Evolutionary conservation across 2,797 vertebrate genomes (phyloP), one percentile per base, ranked within the genome.

Genomic region (Sylvilagus floridanus): DNA sequence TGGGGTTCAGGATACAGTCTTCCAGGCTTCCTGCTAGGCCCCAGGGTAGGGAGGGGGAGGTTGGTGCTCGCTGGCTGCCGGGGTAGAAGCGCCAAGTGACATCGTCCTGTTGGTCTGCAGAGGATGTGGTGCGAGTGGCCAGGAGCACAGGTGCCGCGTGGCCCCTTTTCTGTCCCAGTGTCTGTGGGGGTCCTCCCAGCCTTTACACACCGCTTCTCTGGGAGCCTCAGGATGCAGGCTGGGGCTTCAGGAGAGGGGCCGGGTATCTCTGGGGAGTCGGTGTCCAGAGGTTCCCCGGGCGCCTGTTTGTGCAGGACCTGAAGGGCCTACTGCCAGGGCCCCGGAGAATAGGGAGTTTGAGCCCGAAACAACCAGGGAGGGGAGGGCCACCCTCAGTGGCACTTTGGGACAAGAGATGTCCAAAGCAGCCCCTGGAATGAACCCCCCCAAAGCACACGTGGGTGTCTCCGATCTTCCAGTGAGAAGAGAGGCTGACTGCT

Each of bases 161-260:
- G 54, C 73, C 76, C 32, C 50, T 26, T 62, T 66, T 32, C 54
- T 17, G 11, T 78, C 75, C 86, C 47, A 10, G 52, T 81, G 37
- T 91, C 88, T 16, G 28, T 21, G 24, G 66, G 69, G 73, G 22
- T 37, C 87, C 69, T 94, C 88, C 54, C 32, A 75, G 76, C 47
- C 17, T 57, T 21, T 13, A 50, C 26, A 24, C 21, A 17, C 17
- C 54, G 65, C 37, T 73, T 2, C 8, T 63, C 54, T 81, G 5
- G n/a, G 22, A 32, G 21, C 65, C 71, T 94, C 47, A 22, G 60
- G 28, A 63, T 54, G 62, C 5, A 37, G 62, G 26, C 76, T 2
- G 66, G 62, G 66, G 5, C 65, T 26, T 65, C 66, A 47, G 50
- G 11, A n/a, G 57, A 9, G 4, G 4, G n/a, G 30, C 69, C 2